Conservation (phyloP, 2,888 invertebrate species). For the Papilio gigon region DNA sequence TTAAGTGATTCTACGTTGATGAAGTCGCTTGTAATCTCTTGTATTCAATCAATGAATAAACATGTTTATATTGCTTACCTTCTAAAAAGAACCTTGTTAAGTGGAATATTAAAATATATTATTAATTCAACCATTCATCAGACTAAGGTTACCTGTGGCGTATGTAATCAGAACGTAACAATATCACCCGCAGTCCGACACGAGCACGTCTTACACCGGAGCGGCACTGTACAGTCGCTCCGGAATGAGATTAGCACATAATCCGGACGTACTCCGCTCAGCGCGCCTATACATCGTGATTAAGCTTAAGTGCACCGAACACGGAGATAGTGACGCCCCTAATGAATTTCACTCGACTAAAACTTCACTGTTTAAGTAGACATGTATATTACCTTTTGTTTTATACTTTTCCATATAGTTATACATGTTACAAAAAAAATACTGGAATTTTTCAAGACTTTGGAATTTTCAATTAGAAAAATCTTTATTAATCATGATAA, state of each 20-base stretch:
- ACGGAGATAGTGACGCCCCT: conserved; percentile 19
- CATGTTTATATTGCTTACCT: too few species aligned
- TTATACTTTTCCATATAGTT: not conserved
- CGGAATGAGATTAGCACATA: conserved; percentile 36
- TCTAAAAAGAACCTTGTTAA: too few species aligned
- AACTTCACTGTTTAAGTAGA: not conserved
- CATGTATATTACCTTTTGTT: not conserved
- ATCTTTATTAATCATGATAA: too few species aligned
- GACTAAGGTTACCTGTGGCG: too few species aligned
- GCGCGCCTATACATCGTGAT: conserved; percentile 27
- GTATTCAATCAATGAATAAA: too few species aligned
- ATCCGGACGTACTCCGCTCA: conserved; percentile 22
- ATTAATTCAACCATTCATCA: too few species aligned
- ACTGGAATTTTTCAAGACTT: not conserved
- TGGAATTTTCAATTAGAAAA: too few species aligned
- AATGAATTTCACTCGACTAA: conserved; percentile 24
- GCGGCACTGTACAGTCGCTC: not conserved
- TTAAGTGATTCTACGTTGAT: too few species aligned
- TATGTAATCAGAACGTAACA: not conserved
- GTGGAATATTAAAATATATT: too few species aligned
- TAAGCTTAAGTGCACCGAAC: conserved; percentile 22
- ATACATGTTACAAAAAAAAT: not conserved
- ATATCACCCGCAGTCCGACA: not conserved
- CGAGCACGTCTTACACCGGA: not conserved
- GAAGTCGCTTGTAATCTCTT: too few species aligned